Base-by-base conservation (phyloP, 2,888 invertebrate genomes). In the Drosophila affinis region DNA sequence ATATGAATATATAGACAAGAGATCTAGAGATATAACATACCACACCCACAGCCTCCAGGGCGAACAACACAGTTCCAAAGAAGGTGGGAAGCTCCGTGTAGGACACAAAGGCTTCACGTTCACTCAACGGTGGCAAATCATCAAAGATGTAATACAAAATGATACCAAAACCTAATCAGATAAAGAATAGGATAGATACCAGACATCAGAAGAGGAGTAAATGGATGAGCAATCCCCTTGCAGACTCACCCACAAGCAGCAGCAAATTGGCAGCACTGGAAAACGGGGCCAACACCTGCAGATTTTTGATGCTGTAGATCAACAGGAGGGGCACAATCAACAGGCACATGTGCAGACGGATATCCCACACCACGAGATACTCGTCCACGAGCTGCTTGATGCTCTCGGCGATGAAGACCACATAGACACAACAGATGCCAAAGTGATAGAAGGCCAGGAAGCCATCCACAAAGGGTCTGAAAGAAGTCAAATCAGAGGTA, bases 351-450 rank as follows among this genome's bases (percentile, higher is more conserved):
- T 94, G 93, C 27, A 93, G 70, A 0, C 93, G 91, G 73, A 93
- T 91, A 32, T 94, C 92, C 59, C 93, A 92, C 0, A 93, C 93
- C 21, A 90, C 81, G 0, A 93, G 81, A 87, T 94, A 93, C 78
- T 92, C 92, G 81, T 96, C 95, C 2, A 95, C 94, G 2, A 97
- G 95, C 93, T 96, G 95, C 89, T 96, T 95, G 0, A 98, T 90
- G 92, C 97, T 98, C 80, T 95, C 95, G 1, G 98, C 95, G 14
- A 99, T 97, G 91, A 99, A 99, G 9, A 98, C 96, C 61, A 98
- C 95, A 92, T 99, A 99, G 0, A 99, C 98, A 91, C 98, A 98
- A 92, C 99, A 99, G 91, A 99, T 99, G 32, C 99, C 99, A 86
- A 99, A 94, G 92, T 99, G 95, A 91, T 99, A 99, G 63, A 98